phyloP scores from a whole-genome alignment of 2,888 invertebrate species.

The Axea sp. region DNA sequence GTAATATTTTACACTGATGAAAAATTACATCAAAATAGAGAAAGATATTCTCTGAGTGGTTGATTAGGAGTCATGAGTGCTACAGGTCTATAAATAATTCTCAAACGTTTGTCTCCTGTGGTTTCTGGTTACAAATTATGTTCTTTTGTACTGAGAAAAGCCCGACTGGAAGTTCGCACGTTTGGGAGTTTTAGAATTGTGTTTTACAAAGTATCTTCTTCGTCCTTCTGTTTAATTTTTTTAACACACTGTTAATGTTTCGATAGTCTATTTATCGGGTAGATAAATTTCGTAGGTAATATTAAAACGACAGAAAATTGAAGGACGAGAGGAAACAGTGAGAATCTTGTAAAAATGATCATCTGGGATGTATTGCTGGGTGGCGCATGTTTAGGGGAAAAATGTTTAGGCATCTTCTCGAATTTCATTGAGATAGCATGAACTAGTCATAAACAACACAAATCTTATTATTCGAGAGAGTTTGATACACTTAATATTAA shows the following conservation, averaged over 20 bases:
- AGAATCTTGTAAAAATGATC: background rate
- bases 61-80: conserved; percentile 28
- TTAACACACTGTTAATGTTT: conserved; percentile 16
- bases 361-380: conserved; percentile 9
- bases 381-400: background rate
- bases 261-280: conserved; percentile 1
- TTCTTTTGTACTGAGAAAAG: conserved; percentile 20
- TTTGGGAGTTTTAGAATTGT: background rate
- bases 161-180: conserved; percentile 21
- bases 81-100: conserved; percentile 20
- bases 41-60: no score
- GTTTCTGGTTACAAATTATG: conserved; percentile 40
- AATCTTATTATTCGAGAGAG: no score
- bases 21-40: no score
- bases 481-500: background rate
- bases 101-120: background rate
- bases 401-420: background rate
- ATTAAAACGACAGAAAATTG: background rate
- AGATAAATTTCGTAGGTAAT: conserved; percentile 10
- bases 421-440: conserved; percentile 6
- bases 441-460: no score
- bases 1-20: no score
- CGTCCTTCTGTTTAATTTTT: conserved; percentile 28
- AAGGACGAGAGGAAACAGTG: no score
- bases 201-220: conserved; percentile 5